Conservation (phyloP, 1,140 invertebrate species). For the Cataglyphis hispanica region DNA sequence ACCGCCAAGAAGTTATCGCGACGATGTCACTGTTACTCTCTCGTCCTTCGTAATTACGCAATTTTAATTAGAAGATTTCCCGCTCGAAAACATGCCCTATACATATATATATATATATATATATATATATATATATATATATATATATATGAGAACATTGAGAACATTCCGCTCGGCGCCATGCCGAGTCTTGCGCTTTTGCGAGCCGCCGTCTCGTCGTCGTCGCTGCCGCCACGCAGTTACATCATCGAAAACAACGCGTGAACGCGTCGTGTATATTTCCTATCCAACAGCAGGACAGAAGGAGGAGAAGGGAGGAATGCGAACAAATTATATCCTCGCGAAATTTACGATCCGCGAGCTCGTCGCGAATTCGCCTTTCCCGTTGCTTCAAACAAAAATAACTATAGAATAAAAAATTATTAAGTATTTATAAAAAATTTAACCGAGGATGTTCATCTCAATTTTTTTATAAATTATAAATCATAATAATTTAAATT, state of each 20-base stretch:
- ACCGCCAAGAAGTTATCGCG: background rate
- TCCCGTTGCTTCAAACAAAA: background rate
- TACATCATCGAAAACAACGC: constrained; percentile 58
- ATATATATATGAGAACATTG: constrained; percentile 1
- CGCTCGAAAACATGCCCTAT: too few relatives aligned
- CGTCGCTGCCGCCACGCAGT: background rate
- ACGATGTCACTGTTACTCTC: background rate
- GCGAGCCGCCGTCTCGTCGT: constrained; percentile 20
- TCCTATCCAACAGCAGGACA: background rate
- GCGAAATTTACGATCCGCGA: constrained; percentile 17
- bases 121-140: too few relatives aligned
- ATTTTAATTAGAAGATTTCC: constrained; percentile 51
- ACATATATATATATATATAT: too few relatives aligned
- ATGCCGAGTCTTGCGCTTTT: constrained; percentile 21
- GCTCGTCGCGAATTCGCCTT: constrained; percentile 6
- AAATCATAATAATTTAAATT: background rate
- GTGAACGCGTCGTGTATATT: constrained; percentile 31
- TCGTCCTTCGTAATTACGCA: background rate
- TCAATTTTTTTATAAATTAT: background rate
- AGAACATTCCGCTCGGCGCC: constrained; percentile 40
- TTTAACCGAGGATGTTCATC: background rate
- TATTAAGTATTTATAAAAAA: background rate
- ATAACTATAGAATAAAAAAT: background rate
- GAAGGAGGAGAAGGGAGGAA: background rate
- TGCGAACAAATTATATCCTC: constrained; percentile 21